Percentiles rank a stretch among this genome's conserved stretches.
Conservation (phyloP, 2,797 vertebrate genomes). For the Takifugu ocellatus region DNA sequence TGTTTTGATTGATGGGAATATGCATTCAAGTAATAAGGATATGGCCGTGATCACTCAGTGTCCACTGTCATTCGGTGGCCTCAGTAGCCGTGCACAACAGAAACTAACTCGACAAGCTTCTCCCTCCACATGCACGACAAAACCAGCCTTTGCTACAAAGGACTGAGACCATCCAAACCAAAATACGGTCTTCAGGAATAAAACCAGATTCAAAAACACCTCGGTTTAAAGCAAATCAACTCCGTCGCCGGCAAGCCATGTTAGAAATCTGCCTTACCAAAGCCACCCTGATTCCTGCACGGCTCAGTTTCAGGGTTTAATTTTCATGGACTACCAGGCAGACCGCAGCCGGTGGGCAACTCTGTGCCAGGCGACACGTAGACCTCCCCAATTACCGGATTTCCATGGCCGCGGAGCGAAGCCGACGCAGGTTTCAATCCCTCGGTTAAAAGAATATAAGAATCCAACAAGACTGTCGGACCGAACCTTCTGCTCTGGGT, state of each 20-base stretch:
- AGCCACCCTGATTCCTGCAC: constrained; percentile 50
- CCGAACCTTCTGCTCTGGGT: constrained; percentile 59
- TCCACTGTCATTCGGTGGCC: constrained; percentile 51
- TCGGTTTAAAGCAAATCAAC: constrained; percentile 34
- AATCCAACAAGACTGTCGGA: constrained; percentile 52
- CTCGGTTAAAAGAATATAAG: constrained; percentile 11
- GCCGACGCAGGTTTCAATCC: constrained; percentile 38
- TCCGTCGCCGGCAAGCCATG: constrained; percentile 43
- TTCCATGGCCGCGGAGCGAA: constrained; percentile 23
- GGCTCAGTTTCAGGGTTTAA: constrained; percentile 41
- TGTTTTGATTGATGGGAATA: constrained; percentile 55
- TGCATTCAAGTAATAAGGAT: constrained; percentile 58
- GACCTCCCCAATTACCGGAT: constrained; percentile 24
- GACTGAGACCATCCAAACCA: constrained; percentile 27
- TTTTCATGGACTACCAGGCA: constrained; percentile 36
- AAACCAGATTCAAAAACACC: constrained; percentile 25
- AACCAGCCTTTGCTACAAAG: constrained; percentile 27
- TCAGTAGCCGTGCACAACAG: constrained; percentile 40
- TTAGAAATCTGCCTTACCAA: constrained; percentile 60
- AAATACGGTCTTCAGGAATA: constrained; percentile 31
- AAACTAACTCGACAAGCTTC: constrained; percentile 53
- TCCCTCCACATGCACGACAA: constrained; percentile 41
- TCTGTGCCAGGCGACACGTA: constrained; percentile 37
- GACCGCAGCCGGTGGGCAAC: constrained; percentile 55
- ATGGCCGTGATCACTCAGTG: constrained; percentile 44